Base-by-base conservation (phyloP, 2,113 vertebrate genomes). In the Murina feae region DNA sequence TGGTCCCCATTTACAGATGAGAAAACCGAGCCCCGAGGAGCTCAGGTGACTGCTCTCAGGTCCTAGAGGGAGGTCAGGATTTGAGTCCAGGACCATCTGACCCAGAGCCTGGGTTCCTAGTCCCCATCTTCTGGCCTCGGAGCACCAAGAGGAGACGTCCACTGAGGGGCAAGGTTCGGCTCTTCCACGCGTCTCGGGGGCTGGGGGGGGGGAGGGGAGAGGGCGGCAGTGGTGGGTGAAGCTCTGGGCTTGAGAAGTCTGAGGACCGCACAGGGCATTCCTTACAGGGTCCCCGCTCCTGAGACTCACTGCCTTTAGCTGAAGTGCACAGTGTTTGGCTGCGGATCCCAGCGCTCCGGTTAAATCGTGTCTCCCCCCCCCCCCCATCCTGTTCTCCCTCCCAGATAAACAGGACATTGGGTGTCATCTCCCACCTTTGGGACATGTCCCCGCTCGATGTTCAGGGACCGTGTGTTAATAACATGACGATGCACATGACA, bases 321-420 rank as follows among this genome's bases (percentile, higher is more conserved):
- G 66, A 71, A 3, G 0, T 25, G 39, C 37, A 0, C 0, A 2
- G 14, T 53, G 0, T 12, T 44, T 83, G 58, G 39, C 47, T 44
- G 75, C 82, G 53, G 53, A 93, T 32, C 55, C 47, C 47, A 35
- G 86, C 39, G 37, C 35, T 32, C 71, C n/a, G 68, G 68, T 14
- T 72, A 8, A 44, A 1, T 49, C 71, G n/a, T 49, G n/a, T 47
- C 72, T 51, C 23, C 11, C 12, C 12, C 21, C 39, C 72, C 44
- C 23, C 11, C 12, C 12, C 21, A 9, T 21, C 9, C 35, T 88
- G 83, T 35, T 58, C 55, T 86, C 65, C 68, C 35, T 89, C 23
- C 58, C 66, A 25, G 63, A 42, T 47, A 25, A 55, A 60, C 42
- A 47, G 49, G 63, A 35, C 39, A 13, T 18, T 47, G 4, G 16